These are phyloP conservation scores for Schizaphis graminum DNA, from an alignment of 2,888 invertebrate species.

Conservation along the genomic window DNA sequence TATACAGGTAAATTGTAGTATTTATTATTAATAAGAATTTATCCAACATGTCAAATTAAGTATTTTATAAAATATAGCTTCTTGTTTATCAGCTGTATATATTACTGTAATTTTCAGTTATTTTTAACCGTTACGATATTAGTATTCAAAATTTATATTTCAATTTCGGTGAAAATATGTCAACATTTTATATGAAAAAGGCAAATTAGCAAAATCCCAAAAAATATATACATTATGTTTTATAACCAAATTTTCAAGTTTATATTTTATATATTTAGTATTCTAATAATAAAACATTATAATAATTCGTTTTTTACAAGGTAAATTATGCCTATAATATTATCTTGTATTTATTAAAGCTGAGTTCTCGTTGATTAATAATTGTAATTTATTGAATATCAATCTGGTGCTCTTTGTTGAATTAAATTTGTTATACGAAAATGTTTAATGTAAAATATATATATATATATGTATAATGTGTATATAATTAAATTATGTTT, in stretches of 20 bases:
- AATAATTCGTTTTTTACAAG: background rate
- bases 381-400: background rate
- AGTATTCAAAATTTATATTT: too few relatives aligned
- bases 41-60: background rate
- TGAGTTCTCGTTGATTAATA: background rate
- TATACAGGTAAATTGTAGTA: background rate
- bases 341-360: background rate
- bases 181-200: too few relatives aligned
- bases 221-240: background rate
- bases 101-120: background rate
- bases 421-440: background rate
- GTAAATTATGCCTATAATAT: too few relatives aligned
- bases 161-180: background rate
- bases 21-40: background rate
- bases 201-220: too few relatives aligned
- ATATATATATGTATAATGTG: too few relatives aligned
- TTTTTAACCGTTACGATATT: background rate
- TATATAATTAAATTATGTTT: too few relatives aligned
- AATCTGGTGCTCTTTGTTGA: background rate
- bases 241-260: background rate
- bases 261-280: too few relatives aligned
- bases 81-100: background rate
- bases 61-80: background rate
- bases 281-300: background rate
- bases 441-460: background rate